Evolutionary conservation across 2,797 vertebrate species (phyloP).

Genomic region (Sebastes matsubarae): DNA sequence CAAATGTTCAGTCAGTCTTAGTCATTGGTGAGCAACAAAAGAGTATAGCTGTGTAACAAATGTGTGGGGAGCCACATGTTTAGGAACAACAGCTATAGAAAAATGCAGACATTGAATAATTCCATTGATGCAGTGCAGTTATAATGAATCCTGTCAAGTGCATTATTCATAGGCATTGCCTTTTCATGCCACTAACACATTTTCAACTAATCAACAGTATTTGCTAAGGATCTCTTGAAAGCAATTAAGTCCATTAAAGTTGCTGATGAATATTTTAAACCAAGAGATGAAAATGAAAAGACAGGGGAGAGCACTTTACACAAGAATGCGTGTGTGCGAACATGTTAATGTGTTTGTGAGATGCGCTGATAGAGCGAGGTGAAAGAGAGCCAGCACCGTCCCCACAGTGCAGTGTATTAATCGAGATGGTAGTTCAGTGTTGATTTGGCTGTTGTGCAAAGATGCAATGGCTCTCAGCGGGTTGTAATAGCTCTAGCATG

Average conservation of each 20-base stretch:
- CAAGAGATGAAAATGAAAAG: constrained; percentile 44
- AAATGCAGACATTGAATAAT: neutral
- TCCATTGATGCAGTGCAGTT: constrained; percentile 8
- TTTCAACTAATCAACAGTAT: constrained; percentile 57
- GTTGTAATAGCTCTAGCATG: constrained; percentile 42
- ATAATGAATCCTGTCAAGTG: constrained; percentile 14
- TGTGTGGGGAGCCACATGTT: neutral
- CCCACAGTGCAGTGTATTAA: constrained; percentile 34
- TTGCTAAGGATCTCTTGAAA: constrained; percentile 61
- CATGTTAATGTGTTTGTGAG: constrained; percentile 19
- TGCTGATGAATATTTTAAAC: constrained; percentile 63
- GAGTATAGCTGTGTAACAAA: neutral
- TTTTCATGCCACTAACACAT: constrained; percentile 36
- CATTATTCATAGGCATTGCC: constrained; percentile 43
- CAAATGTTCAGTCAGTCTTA: neutral
- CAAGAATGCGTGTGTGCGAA: neutral
- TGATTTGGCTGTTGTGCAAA: constrained; percentile 55
- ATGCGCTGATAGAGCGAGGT: constrained; percentile 3
- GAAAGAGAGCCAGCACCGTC: neutral
- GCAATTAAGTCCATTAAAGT: constrained; percentile 69
- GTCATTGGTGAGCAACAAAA: neutral
- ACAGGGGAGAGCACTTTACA: constrained; percentile 23
- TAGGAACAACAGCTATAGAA: neutral
- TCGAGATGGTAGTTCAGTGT: constrained; percentile 56
- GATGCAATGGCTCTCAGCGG: constrained; percentile 48